phyloP scores from a whole-genome alignment of 2,888 invertebrate species.

The Willowsia nigromaculata region DNA sequence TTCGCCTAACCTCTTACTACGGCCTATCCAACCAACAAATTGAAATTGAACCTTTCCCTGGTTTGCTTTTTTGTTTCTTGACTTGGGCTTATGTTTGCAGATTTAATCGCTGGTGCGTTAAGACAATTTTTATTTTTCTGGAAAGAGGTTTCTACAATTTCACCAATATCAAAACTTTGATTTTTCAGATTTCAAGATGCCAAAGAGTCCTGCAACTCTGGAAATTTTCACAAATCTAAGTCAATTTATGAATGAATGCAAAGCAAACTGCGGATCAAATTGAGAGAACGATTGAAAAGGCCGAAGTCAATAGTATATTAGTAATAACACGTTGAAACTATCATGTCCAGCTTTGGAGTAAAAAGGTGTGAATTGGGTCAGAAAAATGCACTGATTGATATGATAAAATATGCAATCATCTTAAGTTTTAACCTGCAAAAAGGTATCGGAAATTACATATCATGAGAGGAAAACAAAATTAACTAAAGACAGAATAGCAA shows the following conservation, averaged over 20 bases:
- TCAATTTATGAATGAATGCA: neutral
- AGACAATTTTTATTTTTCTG: no score
- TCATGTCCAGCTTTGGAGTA: neutral
- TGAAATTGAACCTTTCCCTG: no score
- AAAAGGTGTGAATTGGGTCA: constrained; percentile 64
- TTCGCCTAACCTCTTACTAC: no score
- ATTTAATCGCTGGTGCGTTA: no score
- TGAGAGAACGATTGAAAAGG: neutral
- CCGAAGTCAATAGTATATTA: constrained; percentile 15
- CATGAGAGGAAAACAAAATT: constrained; percentile 28
- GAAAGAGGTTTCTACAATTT: no score
- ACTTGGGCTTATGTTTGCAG: no score
- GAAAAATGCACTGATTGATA: constrained; percentile 22
- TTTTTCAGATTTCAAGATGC: neutral
- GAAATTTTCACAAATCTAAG: neutral
- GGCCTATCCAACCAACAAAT: no score
- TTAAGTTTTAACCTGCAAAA: neutral
- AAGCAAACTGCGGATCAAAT: neutral
- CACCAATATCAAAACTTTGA: no score
- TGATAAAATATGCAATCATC: neutral
- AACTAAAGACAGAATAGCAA: neutral
- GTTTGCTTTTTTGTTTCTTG: no score
- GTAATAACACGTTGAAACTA: neutral
- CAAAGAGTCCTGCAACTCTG: neutral
- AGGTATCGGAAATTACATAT: constrained; percentile 42